Conservation (phyloP, 2,113 vertebrate genomes). For the Thomomys bottae region DNA sequence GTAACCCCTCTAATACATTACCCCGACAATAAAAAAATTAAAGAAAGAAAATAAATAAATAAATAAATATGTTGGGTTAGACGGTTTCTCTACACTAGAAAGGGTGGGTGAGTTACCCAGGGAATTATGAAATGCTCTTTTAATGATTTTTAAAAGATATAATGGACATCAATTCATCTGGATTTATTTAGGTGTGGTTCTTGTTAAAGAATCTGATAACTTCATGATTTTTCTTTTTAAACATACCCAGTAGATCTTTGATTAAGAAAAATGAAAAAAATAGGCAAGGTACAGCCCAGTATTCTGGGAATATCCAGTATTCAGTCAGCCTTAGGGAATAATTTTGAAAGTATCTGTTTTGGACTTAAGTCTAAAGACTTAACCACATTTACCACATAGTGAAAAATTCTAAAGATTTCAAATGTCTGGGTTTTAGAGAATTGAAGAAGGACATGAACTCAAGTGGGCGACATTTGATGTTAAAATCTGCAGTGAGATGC, state of each 20-base stretch:
- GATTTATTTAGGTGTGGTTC: conserved; percentile 71
- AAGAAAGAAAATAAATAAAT: too few relatives aligned
- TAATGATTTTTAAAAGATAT: conserved; percentile 67
- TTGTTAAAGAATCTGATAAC: conserved; percentile 59
- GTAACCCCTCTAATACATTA: too few relatives aligned
- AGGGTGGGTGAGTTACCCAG: conserved; percentile 49
- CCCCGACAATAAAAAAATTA: too few relatives aligned
- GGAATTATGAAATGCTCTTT: conserved; percentile 64
- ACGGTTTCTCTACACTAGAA: conserved; percentile 51
- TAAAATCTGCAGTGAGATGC: conserved; percentile 47
- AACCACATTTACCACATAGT: conserved; percentile 33
- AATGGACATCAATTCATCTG: conserved; percentile 62
- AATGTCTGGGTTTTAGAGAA: conserved; percentile 39
- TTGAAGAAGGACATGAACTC: conserved; percentile 43
- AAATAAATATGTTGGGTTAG: conserved; percentile 47
- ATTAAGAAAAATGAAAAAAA: conserved; percentile 59
- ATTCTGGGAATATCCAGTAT: conserved; percentile 51
- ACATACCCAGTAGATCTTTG: conserved; percentile 46
- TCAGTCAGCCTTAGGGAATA: conserved; percentile 37
- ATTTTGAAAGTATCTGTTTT: conserved; percentile 64
- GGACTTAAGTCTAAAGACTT: conserved; percentile 39
- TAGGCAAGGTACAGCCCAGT: conserved; percentile 33
- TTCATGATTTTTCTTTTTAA: conserved; percentile 48
- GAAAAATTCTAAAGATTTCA: conserved; percentile 63
- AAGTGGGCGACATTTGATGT: conserved; percentile 31